These are phyloP conservation scores for Harmothoe impar DNA, from an alignment of 2,888 invertebrate genomes.

Conservation along the genomic window DNA sequence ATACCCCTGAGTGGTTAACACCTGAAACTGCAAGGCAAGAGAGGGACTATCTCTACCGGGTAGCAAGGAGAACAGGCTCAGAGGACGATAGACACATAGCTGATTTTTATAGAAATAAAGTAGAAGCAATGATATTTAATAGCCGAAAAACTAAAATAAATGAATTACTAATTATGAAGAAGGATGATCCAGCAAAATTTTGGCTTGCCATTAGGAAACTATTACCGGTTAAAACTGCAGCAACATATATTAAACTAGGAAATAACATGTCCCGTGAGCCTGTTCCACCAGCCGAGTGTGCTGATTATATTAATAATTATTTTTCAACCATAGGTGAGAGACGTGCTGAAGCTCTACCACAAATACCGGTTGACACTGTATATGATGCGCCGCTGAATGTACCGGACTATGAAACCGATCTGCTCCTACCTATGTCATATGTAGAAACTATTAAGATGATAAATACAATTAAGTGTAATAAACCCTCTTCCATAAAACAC, in stretches of 20 bases:
- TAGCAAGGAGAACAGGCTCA: background rate
- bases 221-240: too few species aligned
- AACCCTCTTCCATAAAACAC: background rate
- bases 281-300: too few species aligned
- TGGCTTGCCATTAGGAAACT: too few species aligned
- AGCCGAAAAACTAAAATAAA: background rate
- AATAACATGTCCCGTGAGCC: background rate
- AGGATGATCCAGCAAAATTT: too few species aligned
- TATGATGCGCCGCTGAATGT: background rate
- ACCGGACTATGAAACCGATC: background rate
- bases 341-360: too few species aligned
- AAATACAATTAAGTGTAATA: too few species aligned
- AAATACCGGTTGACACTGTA: background rate
- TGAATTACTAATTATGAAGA: background rate
- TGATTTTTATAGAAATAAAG: too few species aligned
- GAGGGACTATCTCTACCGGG: background rate
- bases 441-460: background rate
- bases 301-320: background rate
- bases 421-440: background rate
- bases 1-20: background rate
- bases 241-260: too few species aligned
- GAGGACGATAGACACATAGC: too few species aligned
- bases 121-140: too few species aligned
- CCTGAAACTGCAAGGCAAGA: background rate
- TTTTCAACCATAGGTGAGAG: background rate